Conservation (phyloP, 2,888 invertebrate genomes). For the Drosophila dives region DNA sequence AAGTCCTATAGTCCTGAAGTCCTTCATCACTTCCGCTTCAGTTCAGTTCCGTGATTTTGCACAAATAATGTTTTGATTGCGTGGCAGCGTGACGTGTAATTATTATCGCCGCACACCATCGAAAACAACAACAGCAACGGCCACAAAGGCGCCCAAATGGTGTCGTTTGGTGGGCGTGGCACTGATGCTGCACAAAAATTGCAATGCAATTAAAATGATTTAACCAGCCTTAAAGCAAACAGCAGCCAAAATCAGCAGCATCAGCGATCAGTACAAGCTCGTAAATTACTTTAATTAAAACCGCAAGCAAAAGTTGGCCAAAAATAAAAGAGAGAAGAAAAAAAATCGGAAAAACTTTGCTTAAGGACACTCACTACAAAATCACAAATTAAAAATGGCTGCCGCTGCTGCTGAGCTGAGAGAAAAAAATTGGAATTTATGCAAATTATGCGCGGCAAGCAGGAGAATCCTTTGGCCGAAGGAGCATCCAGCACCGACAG, state of each 20-base stretch:
- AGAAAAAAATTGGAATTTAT: constrained; percentile 53
- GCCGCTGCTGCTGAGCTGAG: constrained; percentile 15
- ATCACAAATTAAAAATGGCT: constrained; percentile 73
- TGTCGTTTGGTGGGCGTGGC: constrained; percentile 41
- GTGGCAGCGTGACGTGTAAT: constrained; percentile 83
- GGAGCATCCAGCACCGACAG: constrained; percentile 28
- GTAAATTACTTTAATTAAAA: constrained; percentile 66
- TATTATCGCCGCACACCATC: constrained; percentile 76
- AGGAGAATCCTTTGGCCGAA: constrained; percentile 68
- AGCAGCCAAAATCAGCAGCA: constrained; percentile 6
- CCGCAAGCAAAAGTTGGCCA: constrained; percentile 23
- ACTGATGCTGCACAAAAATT: constrained; percentile 52
- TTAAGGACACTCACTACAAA: constrained; percentile 62
- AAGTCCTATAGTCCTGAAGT: constrained; percentile 66
- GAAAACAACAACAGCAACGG: constrained; percentile 51
- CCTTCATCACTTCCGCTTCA: constrained; percentile 84
- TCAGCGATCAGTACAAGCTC: constrained; percentile 28
- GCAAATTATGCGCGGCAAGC: constrained; percentile 61
- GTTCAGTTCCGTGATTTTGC: constrained; percentile 83
- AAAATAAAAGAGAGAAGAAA: not conserved
- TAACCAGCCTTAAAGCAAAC: constrained; percentile 54
- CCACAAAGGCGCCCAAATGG: constrained; percentile 5
- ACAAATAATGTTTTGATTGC: constrained; percentile 84
- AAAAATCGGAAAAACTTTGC: constrained; percentile 41
- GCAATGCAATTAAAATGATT: constrained; percentile 75